Evolutionary conservation across 2,113 vertebrate species (phyloP), one percentile per base, ranked within the genome.

Genomic region (Oncorhynchus masou): DNA sequence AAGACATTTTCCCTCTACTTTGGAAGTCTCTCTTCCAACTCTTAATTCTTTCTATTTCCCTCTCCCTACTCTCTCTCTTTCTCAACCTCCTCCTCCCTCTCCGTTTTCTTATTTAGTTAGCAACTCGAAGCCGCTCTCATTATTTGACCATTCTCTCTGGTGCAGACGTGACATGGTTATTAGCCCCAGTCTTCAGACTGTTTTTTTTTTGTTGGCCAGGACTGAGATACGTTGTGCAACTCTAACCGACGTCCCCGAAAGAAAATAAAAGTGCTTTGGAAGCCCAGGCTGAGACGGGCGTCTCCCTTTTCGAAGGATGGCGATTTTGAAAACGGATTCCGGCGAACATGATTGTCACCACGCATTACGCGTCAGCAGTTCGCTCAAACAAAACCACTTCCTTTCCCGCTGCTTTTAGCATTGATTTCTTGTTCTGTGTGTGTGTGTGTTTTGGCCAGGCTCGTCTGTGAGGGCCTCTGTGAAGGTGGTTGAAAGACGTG

Each of bases 101-200:
- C 6, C 27, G 3, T 16, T 4, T 11, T 81, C n/a, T n/a, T 83
- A 48, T 85, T 84, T 87, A 75, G 71, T 77, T 79, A 79, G 87
- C 79, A 81, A 78, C 74, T 27, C 60, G 73, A 85, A 74, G 25
- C 79, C 29, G 48, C 66, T 71, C 70, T 74, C 77, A 74, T 83
- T 82, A 82, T 79, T 72, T 70, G 13, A 70, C 54, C 45, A 85
- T 78, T 70, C 67, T 54, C 34, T 20, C 6, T 45, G 75, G 70
- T 73, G 71, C 77, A 76, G 60, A 73, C 70, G 71, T 77, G 29
- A 76, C 74, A 72, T 3, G 34, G n/a, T 75, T 84, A 77, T 81
- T 78, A 77, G 80, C 48, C 45, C 64, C 54, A 59, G 34, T 25
- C 34, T 73, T 65, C 74, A 48, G 45, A 71, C 39, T 9, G 39